Base-by-base conservation (phyloP, 2,888 invertebrate genomes). In the Chydorus sphaericus region DNA sequence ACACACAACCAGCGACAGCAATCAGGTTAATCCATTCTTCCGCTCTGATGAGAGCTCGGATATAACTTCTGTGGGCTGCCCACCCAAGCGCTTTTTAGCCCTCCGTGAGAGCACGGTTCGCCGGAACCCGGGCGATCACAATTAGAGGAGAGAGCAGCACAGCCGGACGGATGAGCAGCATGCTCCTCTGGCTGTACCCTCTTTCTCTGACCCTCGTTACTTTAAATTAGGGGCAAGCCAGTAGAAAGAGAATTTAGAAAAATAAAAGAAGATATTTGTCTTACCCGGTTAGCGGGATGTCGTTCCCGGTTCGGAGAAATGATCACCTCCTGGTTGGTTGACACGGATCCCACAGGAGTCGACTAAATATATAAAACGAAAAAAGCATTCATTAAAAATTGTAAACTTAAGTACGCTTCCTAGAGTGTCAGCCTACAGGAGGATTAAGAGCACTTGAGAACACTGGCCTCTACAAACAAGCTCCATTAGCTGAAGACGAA, bases 341-440 rank as follows among this genome's bases (percentile, higher is more conserved):
- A 89, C 68, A 90, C 77, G 53, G 91, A 90, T 68, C 89, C 89
- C 68, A 91, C 88, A 60, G 91, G 90, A 61, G 91, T 91, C 63
- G 89, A 89, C 91, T 91, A 63, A 53, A 39, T 16, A 29, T 4
- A 52, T 30, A 60, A 62, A 68, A 55, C 53, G 55, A 59, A 52
- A 51, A 59, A 57, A 50, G 33, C 36, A 23, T 29, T 37, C 28
- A 37, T 29, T 31, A 59, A 53, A 33, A 23, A 26, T 33, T 49
- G 37, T 37, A 33, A 29, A 30, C n/a, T 54, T 26, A 31, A 39
- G 48, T n/a, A 48, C 20, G 23, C 33, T 4, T 5, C 3, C 14
- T 26, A 16, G 26, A 16, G 11, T 54, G 36, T 20, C 14, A 20
- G 14, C 48, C 31, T 11, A 57, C 36, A 18, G n/a, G 29, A 33